Percentiles rank a stretch among this genome's conserved stretches.
phyloP scores from a whole-genome alignment of 2,797 vertebrate species.

The Enteromius paludinosus region DNA sequence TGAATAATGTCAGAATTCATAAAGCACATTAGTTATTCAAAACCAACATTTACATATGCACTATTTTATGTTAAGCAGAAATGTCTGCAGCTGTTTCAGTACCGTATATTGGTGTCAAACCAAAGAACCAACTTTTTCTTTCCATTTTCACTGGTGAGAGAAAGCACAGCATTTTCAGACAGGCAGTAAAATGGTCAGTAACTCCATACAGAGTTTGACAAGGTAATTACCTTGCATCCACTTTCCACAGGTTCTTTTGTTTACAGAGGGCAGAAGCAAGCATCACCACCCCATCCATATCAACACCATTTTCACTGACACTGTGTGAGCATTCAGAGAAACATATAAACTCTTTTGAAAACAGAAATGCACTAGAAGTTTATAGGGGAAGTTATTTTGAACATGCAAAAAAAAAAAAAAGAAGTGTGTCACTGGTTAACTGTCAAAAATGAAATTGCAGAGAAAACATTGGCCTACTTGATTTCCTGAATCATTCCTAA shows the following conservation, averaged over 20 bases:
- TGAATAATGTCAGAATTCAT: slow-evolving; percentile 31
- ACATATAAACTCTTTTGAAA: slow-evolving; percentile 1
- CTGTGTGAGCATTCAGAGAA: slow-evolving; percentile 70
- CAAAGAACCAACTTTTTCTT: slow-evolving; percentile 71
- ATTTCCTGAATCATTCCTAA: slow-evolving; percentile 69
- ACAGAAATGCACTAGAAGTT: background rate
- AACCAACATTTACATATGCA: background rate
- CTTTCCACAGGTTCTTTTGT: slow-evolving; percentile 64
- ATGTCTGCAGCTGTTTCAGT: slow-evolving; percentile 41
- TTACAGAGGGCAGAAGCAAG: slow-evolving; percentile 74
- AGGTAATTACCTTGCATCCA: slow-evolving; percentile 78
- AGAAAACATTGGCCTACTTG: slow-evolving; percentile 65
- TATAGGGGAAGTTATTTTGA: background rate
- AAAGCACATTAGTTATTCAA: background rate
- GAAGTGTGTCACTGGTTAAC: no score
- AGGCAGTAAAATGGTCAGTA: background rate
- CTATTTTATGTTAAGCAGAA: background rate
- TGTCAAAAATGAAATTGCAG: background rate
- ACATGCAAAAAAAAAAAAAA: background rate
- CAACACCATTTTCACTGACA: slow-evolving; percentile 79
- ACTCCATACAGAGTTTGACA: background rate
- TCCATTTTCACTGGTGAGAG: slow-evolving; percentile 74
- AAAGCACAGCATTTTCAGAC: slow-evolving; percentile 45
- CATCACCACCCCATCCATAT: slow-evolving; percentile 71
- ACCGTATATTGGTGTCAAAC: slow-evolving; percentile 78